These are phyloP conservation scores for Euclidia mi DNA, from an alignment of 2,888 invertebrate species.

Conservation along the genomic window DNA sequence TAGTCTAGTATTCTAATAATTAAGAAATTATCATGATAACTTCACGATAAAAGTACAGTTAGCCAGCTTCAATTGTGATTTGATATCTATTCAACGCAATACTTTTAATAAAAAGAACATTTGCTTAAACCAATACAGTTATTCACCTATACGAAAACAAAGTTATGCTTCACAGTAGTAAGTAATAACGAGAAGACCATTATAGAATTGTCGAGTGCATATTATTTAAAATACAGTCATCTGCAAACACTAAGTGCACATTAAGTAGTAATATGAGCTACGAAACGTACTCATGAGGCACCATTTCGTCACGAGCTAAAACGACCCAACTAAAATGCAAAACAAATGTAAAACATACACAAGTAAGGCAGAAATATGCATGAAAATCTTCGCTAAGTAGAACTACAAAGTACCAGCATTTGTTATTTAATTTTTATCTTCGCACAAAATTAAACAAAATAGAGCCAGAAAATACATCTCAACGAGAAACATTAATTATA, in stretches of 20 bases:
- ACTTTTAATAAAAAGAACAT: too few species aligned
- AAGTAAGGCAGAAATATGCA: constrained; percentile 4
- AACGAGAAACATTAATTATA: constrained; percentile 38
- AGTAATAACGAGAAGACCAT: too few species aligned
- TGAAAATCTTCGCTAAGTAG: neutral
- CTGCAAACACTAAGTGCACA: constrained; percentile 2
- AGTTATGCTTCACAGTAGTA: too few species aligned
- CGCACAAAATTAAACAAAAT: constrained; percentile 41
- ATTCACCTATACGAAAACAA: too few species aligned
- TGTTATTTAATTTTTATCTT: constrained; percentile 7
- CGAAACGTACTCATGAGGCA: constrained; percentile 11
- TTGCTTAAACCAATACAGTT: too few species aligned
- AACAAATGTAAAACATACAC: constrained; percentile 2
- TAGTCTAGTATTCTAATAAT: too few species aligned
- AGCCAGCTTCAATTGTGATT: too few species aligned
- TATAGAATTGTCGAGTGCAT: too few species aligned
- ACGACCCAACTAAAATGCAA: constrained; percentile 11
- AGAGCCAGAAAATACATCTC: constrained; percentile 24
- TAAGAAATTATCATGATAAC: too few species aligned
- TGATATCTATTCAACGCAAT: too few species aligned
- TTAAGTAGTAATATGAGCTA: constrained; percentile 5
- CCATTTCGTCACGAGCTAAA: constrained; percentile 15
- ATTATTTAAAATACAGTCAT: neutral
- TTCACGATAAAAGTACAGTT: too few species aligned
- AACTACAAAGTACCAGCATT: constrained; percentile 1